Evolutionary conservation across 2,888 invertebrate genomes (phyloP), one percentile per base, ranked within the genome.

Genomic region (Alentia gelatinosa): DNA sequence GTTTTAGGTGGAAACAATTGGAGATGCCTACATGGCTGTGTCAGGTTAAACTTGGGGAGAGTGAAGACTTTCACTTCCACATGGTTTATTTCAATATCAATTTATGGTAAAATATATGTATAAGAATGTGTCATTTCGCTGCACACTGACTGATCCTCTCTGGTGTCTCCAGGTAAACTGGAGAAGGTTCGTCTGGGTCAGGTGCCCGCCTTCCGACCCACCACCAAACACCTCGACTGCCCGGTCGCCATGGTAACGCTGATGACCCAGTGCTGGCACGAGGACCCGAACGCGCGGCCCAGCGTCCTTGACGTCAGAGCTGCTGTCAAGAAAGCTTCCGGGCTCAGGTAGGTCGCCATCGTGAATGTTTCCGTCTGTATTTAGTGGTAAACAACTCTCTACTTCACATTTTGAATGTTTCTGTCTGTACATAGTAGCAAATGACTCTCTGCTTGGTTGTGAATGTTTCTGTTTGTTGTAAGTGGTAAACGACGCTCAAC

Each of bases 241-340:
- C 89, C 91, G 0, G n/a, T 0, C 9, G 50, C n/a, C 0, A 50
- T 92, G 84, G 47, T 63, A 3, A 30, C 42, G n/a, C 96, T 98
- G 92, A 98, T 99, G 97, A 97, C 97, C 89, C 97, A 97, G 93
- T 99, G 99, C 96, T 99, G 99, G 99, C 97, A 98, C 0, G 99
- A 99, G 95, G 98, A 98, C 93, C 97, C 98, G 0, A 96, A 97
- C 0, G 98, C 98, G 91, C 96, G 99, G 92, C 99, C 99, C 0
- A 98, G 12, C 42, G 47, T 86, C 30, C 30, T 19, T 19, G 86
- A 86, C 4, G 47, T 86, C 33, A 86, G 47, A 26, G 15, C 47
- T 1, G 47, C 47, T 1, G 86, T 86, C 30, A 86, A 86, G 86
- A 86, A 86, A 30, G 86, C 86, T 30, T 86, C 47, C 1, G 86